A percentile compares a stretch with the other conserved stretches of the same genome.
Evolutionary conservation across 2,797 vertebrate genomes (phyloP).

Genomic region (Rhodeus uyekii): DNA sequence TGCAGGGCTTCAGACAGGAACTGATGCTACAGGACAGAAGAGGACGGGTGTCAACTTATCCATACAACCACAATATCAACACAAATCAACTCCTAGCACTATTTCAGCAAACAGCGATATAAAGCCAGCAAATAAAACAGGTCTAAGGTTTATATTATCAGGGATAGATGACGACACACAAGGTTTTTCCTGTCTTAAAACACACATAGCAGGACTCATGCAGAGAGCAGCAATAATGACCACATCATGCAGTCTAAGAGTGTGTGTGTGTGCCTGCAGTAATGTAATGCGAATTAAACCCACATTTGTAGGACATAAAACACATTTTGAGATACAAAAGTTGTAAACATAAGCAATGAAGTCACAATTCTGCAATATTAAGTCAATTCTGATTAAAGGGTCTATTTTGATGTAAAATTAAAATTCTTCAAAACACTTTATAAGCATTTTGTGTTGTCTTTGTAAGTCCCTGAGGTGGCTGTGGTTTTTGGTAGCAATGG

Average conservation of each 20-base stretch:
- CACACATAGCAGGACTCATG: conserved; percentile 43
- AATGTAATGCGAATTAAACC: not conserved
- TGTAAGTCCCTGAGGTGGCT: conserved; percentile 61
- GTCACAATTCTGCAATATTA: not conserved
- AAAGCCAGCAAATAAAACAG: conserved; percentile 12
- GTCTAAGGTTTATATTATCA: not conserved
- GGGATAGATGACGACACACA: not conserved
- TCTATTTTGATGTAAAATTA: not conserved
- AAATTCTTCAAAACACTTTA: not conserved
- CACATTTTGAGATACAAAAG: not conserved
- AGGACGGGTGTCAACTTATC: not conserved
- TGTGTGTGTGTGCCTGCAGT: not conserved
- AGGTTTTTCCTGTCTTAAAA: conserved; percentile 28
- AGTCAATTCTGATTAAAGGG: not conserved
- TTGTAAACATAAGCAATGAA: not conserved
- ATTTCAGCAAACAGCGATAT: not conserved
- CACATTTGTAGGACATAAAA: not conserved
- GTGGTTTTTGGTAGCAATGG: conserved; percentile 29
- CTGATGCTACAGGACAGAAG: conserved; percentile 82
- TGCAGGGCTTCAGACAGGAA: conserved; percentile 96
- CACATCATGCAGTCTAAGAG: conserved; percentile 17
- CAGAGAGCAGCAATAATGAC: conserved; percentile 15
- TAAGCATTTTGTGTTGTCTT: not conserved
- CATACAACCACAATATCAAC: not conserved
- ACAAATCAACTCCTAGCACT: not conserved